These are phyloP conservation scores for Andrena haemorrhoa DNA, from an alignment of 2,888 invertebrate species.

Conservation along the genomic window DNA sequence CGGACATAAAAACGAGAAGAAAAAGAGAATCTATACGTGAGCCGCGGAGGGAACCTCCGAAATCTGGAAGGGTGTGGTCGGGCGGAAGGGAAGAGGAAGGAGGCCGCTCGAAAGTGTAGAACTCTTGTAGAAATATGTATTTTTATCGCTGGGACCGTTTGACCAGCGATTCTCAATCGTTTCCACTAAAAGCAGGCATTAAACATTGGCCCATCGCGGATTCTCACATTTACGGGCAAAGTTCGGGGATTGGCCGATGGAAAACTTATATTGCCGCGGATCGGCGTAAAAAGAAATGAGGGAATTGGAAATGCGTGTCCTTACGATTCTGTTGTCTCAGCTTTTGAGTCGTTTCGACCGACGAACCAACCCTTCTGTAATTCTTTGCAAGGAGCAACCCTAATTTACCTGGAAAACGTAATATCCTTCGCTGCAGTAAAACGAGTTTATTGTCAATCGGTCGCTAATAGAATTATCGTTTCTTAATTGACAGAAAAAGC, in stretches of 20 bases:
- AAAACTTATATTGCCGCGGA: constrained; percentile 18
- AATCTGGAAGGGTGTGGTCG: constrained; percentile 28
- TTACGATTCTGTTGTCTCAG: constrained; percentile 7
- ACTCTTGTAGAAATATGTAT: constrained; percentile 46
- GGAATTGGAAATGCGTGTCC: background rate
- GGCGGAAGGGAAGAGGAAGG: background rate
- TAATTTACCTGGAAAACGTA: too few relatives aligned
- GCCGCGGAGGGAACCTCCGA: constrained; percentile 19
- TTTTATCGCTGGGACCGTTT: constrained; percentile 20
- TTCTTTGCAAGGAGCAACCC: too few relatives aligned
- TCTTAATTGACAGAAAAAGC: background rate
- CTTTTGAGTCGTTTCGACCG: background rate
- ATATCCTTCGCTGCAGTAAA: too few relatives aligned
- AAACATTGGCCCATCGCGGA: background rate
- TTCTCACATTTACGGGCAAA: constrained; percentile 26
- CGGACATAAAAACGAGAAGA: constrained; percentile 60
- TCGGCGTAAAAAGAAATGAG: constrained; percentile 11
- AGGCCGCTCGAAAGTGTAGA: constrained; percentile 5
- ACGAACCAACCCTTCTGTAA: background rate
- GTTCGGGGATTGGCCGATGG: constrained; percentile 5
- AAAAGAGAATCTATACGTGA: constrained; percentile 12
- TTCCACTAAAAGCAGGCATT: constrained; percentile 8
- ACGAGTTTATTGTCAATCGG: background rate
- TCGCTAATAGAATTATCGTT: background rate
- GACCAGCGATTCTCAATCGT: constrained; percentile 47